Evolutionary conservation across 1,140 invertebrate species (phyloP).

Genomic region (Calliopsis andreniformis): DNA sequence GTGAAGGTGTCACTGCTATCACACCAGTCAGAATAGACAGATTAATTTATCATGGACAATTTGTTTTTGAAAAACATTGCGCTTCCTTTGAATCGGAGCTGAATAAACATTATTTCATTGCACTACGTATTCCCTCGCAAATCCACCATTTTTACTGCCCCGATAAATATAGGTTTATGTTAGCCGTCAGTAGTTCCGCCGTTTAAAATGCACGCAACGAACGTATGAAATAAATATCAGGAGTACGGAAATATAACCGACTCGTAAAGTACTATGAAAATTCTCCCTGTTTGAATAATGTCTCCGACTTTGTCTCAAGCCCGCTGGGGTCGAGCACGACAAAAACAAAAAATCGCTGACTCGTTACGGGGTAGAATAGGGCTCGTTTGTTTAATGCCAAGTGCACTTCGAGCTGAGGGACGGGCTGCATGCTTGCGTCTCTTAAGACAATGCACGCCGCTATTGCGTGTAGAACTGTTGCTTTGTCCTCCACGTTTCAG

Average conservation of each 20-base stretch:
- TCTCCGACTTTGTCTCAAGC: conserved; percentile 2
- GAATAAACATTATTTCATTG: too few relatives aligned
- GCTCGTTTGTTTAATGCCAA: conserved; percentile 60
- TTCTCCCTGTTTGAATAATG: background rate
- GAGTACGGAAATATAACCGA: too few relatives aligned
- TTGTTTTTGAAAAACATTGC: too few relatives aligned
- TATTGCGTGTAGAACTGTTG: conserved; percentile 60
- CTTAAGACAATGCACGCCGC: conserved; percentile 55
- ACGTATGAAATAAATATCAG: background rate
- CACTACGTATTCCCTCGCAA: too few relatives aligned
- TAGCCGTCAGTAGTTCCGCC: too few relatives aligned
- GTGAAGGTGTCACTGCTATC: too few relatives aligned
- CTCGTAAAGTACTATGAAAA: too few relatives aligned
- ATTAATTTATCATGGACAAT: too few relatives aligned
- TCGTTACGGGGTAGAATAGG: conserved; percentile 54
- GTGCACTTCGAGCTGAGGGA: conserved; percentile 58
- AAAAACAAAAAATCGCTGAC: conserved; percentile 48
- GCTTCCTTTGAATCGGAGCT: too few relatives aligned
- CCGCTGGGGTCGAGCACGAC: background rate
- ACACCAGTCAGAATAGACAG: too few relatives aligned
- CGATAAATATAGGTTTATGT: too few relatives aligned
- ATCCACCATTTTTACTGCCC: too few relatives aligned
- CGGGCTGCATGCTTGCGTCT: conserved; percentile 53
- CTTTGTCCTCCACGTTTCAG: conserved; percentile 39
- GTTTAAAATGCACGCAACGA: background rate